Evolutionary conservation across 2,797 vertebrate species (phyloP), one percentile per base, ranked within the genome.

Genomic region (Xenentodon cancila): DNA sequence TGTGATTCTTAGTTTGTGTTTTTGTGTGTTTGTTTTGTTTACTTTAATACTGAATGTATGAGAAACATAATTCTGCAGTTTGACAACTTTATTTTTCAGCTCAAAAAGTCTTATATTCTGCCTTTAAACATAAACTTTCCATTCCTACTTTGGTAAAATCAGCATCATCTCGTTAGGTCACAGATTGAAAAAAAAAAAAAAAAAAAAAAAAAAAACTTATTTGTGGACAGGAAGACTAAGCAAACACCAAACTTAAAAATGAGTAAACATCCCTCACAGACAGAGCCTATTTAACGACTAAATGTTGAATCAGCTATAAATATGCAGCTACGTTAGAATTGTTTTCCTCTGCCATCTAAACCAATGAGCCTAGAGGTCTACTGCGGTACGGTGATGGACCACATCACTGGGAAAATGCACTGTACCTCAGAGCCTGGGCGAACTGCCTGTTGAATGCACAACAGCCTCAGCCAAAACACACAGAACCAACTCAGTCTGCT

Each of bases 231-330:
- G 70, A 88, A 78, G 77, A 88, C 80, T 84, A 70, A 82, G 82
- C 81, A 90, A 91, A 90, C 84, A 90, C n/a, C 75, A 76, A 78
- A 40, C 58, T 77, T 64, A 77, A 86, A 85, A 75, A 84, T 9
- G 77, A 54, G 86, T 82, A 90, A 90, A 89, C 88, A 87, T 44
- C 69, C 59, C 70, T 68, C 81, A 89, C 85, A 90, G 81, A 89
- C 86, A 84, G 66, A 79, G 77, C 9, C 68, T 77, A 84, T 89
- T 82, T 81, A 76, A 85, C 46, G 71, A 59, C 71, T 79, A 68
- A 86, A 84, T 90, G 84, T 90, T 91, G 87, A 90, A 89, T 86
- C 82, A 87, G 84, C 89, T 91, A 90, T 90, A 89, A 91, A 91
- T 91, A 91, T 81, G 74, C 73, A 12, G 81, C 85, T 57, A 84